A percentile compares a stretch with the other conserved stretches of the same genome.
Evolutionary conservation across 2,113 vertebrate species (phyloP).

Genomic region (Scortum barcoo): DNA sequence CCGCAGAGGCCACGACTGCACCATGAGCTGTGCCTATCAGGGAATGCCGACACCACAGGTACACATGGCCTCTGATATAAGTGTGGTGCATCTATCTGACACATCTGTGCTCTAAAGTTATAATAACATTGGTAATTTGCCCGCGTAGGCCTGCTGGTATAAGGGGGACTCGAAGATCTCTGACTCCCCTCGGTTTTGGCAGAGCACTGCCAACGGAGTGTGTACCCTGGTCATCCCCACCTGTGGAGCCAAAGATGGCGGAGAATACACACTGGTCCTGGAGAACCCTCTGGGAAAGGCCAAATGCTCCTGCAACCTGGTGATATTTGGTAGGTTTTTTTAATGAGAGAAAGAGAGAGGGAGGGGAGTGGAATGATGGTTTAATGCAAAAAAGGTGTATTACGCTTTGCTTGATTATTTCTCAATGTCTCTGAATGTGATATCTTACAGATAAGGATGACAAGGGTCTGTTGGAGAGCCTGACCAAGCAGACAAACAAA

Average conservation of each 20-base stretch:
- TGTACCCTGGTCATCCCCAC: slow-evolving; percentile 77
- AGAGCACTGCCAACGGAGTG: slow-evolving; percentile 71
- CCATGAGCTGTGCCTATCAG: slow-evolving; percentile 80
- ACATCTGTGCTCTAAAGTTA: background rate
- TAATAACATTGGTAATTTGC: background rate
- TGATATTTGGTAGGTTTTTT: slow-evolving; percentile 66
- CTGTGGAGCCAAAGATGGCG: slow-evolving; percentile 69
- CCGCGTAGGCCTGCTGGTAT: slow-evolving; percentile 59
- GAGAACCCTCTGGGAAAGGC: slow-evolving; percentile 78
- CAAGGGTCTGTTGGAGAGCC: slow-evolving; percentile 71
- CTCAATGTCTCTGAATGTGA: background rate
- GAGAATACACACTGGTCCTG: slow-evolving; percentile 73
- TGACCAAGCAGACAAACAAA: slow-evolving; percentile 76
- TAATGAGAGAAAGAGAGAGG: background rate
- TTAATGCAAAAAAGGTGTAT: background rate
- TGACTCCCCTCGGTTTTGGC: slow-evolving; percentile 71
- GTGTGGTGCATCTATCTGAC: background rate
- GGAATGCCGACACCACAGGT: slow-evolving; percentile 69
- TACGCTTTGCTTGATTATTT: background rate
- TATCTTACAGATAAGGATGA: slow-evolving; percentile 80
- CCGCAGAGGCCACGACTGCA: slow-evolving; percentile 66
- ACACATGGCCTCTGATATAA: background rate
- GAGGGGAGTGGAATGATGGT: background rate
- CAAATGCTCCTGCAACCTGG: slow-evolving; percentile 75
- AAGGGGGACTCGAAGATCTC: slow-evolving; percentile 71